Conservation (phyloP, 2,888 invertebrate genomes). For the Myopa tessellatipennis region DNA sequence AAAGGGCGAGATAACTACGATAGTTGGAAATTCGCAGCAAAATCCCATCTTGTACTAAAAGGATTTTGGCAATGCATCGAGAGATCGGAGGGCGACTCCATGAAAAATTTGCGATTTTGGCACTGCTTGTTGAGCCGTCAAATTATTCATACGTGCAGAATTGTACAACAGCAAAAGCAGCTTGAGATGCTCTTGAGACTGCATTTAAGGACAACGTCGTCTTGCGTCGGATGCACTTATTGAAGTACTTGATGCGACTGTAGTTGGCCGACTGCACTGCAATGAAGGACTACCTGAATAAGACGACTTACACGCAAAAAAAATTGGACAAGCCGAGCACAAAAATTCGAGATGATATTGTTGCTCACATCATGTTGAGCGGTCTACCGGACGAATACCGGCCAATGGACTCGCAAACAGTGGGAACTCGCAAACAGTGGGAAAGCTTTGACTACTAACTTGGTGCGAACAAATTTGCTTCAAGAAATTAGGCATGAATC, state of each 20-base stretch:
- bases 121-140: constrained; percentile 33
- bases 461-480: constrained; percentile 33
- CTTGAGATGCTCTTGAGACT: constrained; percentile 37
- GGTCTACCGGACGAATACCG: constrained; percentile 8
- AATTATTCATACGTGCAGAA: constrained; percentile 41
- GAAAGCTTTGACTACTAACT: constrained; percentile 32
- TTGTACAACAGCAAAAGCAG: constrained; percentile 36
- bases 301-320: constrained; percentile 23
- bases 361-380: too few relatives aligned
- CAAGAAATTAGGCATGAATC: constrained; percentile 31
- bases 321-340: too few relatives aligned
- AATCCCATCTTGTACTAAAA: too few relatives aligned
- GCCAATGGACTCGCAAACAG: too few relatives aligned
- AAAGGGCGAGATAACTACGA: too few relatives aligned
- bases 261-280: constrained; percentile 30
- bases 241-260: constrained; percentile 36
- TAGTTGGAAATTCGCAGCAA: too few relatives aligned
- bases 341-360: too few relatives aligned
- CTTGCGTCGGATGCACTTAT: constrained; percentile 41
- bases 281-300: constrained; percentile 40
- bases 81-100: constrained; percentile 25
- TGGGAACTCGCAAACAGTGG: constrained; percentile 38
- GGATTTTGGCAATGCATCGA: too few relatives aligned
- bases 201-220: constrained; percentile 37
- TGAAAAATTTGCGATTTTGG: constrained; percentile 44